Evolutionary conservation across 2,797 vertebrate species (phyloP).

Genomic region (Otolemur crassicaudatus): DNA sequence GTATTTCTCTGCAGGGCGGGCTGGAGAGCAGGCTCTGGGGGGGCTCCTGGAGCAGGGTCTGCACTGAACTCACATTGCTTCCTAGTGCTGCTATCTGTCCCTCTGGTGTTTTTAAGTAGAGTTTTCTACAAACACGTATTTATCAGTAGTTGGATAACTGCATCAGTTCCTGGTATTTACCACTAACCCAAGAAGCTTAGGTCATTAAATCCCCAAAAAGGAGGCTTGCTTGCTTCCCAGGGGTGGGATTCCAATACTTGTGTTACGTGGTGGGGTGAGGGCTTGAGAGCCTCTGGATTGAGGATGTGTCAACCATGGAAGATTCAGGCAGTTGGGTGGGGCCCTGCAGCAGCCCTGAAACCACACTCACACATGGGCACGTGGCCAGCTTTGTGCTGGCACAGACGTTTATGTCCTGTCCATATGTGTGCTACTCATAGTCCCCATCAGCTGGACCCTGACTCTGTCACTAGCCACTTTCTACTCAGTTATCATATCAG

Average conservation of each 20-base stretch:
- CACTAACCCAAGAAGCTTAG: not conserved
- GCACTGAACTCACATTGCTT: rapidly evolving
- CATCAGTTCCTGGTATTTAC: not conserved
- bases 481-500: rapidly evolving
- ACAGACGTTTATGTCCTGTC: no score
- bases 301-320: rapidly evolving
- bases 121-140: not conserved
- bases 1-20: not conserved
- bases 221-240: not conserved
- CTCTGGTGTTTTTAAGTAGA: not conserved
- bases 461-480: not conserved
- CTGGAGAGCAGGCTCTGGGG: not conserved
- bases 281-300: not conserved
- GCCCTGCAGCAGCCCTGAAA: not conserved
- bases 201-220: not conserved
- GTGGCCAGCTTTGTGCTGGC: rapidly evolving
- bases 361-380: rapidly evolving
- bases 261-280: rapidly evolving
- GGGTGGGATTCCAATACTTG: not conserved
- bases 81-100: rapidly evolving
- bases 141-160: not conserved
- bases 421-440: rapidly evolving
- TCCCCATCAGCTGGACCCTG: not conserved
- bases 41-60: not conserved
- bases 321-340: rapidly evolving